phyloP scores from a whole-genome alignment of 2,797 vertebrate genomes.

The Mastacembelus armatus region DNA sequence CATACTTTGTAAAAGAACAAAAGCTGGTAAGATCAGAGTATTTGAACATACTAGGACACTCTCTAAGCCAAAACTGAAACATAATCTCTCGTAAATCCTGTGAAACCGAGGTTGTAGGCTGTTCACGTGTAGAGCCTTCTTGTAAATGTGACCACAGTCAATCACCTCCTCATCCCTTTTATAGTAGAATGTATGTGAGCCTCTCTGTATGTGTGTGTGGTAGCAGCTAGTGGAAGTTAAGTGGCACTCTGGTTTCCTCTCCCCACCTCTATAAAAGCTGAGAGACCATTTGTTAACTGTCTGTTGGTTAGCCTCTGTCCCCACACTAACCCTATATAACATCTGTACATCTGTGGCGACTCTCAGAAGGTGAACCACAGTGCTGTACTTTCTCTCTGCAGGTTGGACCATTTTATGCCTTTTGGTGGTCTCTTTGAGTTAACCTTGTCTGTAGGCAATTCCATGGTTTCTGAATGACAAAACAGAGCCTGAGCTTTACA shows the following conservation, averaged over 20 bases:
- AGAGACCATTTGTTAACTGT: conserved; percentile 71
- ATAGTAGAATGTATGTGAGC: conserved; percentile 42
- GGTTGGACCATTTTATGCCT: conserved; percentile 38
- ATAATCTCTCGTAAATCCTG: conserved; percentile 44
- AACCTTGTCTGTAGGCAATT: conserved; percentile 22
- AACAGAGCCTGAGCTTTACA: conserved; percentile 22
- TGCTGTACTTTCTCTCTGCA: conserved; percentile 51
- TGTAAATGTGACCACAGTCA: conserved; percentile 56
- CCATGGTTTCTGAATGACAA: conserved; percentile 33
- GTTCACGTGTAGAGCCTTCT: conserved; percentile 39
- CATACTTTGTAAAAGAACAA: too few relatives aligned
- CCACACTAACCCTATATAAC: conserved; percentile 67
- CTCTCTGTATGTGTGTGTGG: conserved; percentile 28
- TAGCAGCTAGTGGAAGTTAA: conserved; percentile 58
- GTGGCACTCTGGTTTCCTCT: conserved; percentile 69
- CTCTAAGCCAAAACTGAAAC: conserved; percentile 24
- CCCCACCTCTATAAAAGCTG: conserved; percentile 62
- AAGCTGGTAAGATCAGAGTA: conserved; percentile 11
- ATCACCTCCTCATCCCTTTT: conserved; percentile 54
- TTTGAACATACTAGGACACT: conserved; percentile 1
- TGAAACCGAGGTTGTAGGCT: conserved; percentile 41
- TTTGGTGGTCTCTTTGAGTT: conserved; percentile 58
- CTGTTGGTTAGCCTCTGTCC: conserved; percentile 65
- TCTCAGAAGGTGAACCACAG: conserved; percentile 61
- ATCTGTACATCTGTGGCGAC: conserved; percentile 60